Conservation (phyloP, 2,888 invertebrate genomes). For the Dryobotodes eremita region DNA sequence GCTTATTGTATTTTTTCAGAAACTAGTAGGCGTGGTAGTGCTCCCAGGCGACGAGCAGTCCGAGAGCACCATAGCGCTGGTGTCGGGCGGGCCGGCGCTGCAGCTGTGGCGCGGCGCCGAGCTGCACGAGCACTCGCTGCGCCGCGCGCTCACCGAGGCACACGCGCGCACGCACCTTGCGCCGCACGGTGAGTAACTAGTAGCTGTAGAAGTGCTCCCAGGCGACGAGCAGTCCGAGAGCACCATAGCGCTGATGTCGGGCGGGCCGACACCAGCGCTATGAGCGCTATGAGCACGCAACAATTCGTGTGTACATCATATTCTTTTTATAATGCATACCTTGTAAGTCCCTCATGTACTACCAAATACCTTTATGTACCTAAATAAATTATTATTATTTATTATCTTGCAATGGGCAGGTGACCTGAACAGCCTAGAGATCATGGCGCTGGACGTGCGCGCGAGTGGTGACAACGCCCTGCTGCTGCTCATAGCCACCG, state of each 20-base stretch:
- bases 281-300: too few species aligned
- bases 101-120: slow-evolving; percentile 96
- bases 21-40: slow-evolving; percentile 92
- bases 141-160: slow-evolving; percentile 91
- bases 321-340: neutral
- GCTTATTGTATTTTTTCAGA: slow-evolving; percentile 74
- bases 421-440: slow-evolving; percentile 92
- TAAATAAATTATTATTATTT: neutral
- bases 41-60: slow-evolving; percentile 81
- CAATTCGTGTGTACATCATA: too few species aligned
- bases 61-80: slow-evolving; percentile 86
- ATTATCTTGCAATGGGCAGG: slow-evolving; percentile 65
- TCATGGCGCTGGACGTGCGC: slow-evolving; percentile 95
- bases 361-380: neutral
- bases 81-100: slow-evolving; percentile 93
- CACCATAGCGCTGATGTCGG: slow-evolving; percentile 89
- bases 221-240: slow-evolving; percentile 81
- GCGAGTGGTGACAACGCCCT: slow-evolving; percentile 88
- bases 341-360: neutral
- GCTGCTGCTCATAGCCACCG: slow-evolving; percentile 93
- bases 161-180: slow-evolving; percentile 86
- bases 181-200: slow-evolving; percentile 84
- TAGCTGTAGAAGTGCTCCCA: slow-evolving; percentile 90
- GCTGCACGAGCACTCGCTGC: slow-evolving; percentile 94
- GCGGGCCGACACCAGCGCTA: slow-evolving; percentile 94